Evolutionary conservation across 2,888 invertebrate genomes (phyloP).

Genomic region (Tupiocoris notatus): DNA sequence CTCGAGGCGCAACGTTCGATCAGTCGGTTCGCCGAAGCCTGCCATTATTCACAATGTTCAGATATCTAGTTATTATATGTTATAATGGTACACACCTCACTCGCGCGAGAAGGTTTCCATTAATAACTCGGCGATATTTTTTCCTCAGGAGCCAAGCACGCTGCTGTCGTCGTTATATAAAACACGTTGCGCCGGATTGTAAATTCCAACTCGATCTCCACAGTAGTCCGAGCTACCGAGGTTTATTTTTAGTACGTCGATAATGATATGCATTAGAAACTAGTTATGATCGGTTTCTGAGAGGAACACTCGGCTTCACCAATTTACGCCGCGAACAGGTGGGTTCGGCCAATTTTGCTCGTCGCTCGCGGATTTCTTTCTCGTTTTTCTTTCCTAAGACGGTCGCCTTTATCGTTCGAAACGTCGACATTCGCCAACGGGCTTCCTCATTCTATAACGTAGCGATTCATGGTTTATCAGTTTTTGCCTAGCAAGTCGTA

Average conservation of each 20-base stretch:
- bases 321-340: constrained; percentile 18
- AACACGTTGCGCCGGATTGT: constrained; percentile 12
- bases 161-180: constrained; percentile 1
- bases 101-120: background rate
- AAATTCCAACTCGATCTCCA: constrained; percentile 27
- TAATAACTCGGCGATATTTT: constrained; percentile 6
- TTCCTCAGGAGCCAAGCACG: too few relatives aligned
- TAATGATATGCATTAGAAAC: constrained; percentile 39
- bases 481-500: too few relatives aligned
- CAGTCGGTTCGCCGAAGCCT: background rate
- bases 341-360: constrained; percentile 2
- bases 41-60: background rate
- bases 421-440: background rate
- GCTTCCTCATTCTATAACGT: background rate
- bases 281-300: constrained; percentile 38
- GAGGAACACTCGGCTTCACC: constrained; percentile 19
- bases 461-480: too few relatives aligned
- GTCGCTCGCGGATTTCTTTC: background rate
- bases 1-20: background rate
- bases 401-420: background rate
- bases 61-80: background rate
- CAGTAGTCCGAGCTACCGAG: constrained; percentile 22
- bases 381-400: background rate
- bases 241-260: constrained; percentile 36
- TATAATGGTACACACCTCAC: constrained; percentile 4